A percentile compares a stretch with the other conserved stretches of the same genome.
These are phyloP conservation scores for Drepana falcataria DNA, from an alignment of 2,888 invertebrate species.

Conservation along the genomic window DNA sequence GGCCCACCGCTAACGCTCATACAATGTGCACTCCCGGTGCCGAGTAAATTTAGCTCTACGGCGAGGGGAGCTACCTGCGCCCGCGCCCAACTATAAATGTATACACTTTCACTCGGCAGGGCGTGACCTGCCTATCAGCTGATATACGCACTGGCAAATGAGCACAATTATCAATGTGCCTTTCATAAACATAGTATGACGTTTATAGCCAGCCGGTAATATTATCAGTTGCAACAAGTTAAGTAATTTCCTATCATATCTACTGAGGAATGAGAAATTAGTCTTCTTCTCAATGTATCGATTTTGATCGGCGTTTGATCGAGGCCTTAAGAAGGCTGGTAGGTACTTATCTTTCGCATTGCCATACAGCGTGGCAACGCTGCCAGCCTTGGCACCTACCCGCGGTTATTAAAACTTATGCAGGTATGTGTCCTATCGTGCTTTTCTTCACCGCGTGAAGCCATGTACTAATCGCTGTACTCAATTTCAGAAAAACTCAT, in stretches of 20 bases:
- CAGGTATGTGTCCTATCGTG: no score
- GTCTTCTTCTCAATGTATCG: no score
- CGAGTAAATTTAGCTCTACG: conserved; percentile 39
- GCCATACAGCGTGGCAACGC: no score
- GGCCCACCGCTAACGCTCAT: conserved; percentile 5
- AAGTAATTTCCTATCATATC: neutral
- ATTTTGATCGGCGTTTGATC: no score
- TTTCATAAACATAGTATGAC: conserved; percentile 10
- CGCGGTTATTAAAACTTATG: no score
- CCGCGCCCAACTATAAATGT: conserved; percentile 46
- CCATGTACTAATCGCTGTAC: no score
- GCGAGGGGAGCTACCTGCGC: conserved; percentile 37
- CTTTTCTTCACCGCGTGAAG: no score
- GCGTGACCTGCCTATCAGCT: conserved; percentile 57
- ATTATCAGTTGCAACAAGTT: neutral
- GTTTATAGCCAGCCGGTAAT: neutral
- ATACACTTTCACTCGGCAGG: conserved; percentile 52
- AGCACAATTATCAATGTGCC: conserved; percentile 21
- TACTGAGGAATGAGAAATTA: no score
- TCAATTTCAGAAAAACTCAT: no score
- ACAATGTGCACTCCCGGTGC: conserved; percentile 17
- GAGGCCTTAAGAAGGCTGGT: no score
- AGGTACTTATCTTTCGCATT: no score
- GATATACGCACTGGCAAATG: conserved; percentile 38
- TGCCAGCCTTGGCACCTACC: no score